These are phyloP conservation scores for Oreocharis arfaki DNA, from an alignment of 2,113 vertebrate species.

Conservation along the genomic window DNA sequence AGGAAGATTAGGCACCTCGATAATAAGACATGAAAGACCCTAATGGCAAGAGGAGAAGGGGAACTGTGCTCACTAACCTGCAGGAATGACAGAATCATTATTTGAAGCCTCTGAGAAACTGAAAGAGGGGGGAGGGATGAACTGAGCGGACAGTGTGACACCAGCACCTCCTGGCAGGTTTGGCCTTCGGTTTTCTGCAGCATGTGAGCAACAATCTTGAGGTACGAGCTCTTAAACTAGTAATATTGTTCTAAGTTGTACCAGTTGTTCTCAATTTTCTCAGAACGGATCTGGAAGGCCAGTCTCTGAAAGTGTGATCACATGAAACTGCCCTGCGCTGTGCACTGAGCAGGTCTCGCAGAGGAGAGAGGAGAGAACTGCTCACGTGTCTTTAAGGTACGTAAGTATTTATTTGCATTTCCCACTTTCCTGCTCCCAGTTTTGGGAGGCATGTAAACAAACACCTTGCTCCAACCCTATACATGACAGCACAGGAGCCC, in stretches of 20 bases:
- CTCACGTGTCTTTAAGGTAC: not conserved
- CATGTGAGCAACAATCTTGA: not conserved
- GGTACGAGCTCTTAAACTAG: not conserved
- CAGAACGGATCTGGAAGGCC: slow-evolving; percentile 22
- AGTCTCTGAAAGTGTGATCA: not conserved
- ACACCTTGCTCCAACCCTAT: not conserved
- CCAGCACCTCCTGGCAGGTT: not conserved
- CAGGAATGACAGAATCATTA: not conserved
- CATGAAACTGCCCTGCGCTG: not conserved
- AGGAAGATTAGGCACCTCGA: slow-evolving; percentile 50
- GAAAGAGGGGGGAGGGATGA: not conserved
- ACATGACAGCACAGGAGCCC: not conserved
- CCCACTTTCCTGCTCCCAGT: not conserved
- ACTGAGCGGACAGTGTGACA: not conserved
- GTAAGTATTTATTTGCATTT: not conserved
- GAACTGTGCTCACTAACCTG: not conserved
- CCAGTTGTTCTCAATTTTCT: slow-evolving; percentile 38
- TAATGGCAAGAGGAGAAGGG: not conserved
- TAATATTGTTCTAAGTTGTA: not conserved
- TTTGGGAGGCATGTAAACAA: not conserved
- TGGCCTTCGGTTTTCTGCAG: slow-evolving; percentile 23
- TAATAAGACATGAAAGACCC: slow-evolving; percentile 47
- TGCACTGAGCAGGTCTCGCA: not conserved
- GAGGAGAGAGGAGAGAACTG: not conserved
- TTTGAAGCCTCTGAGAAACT: not conserved